These are phyloP conservation scores for Tachysurus vachellii DNA, from an alignment of 2,113 vertebrate species.

Conservation along the genomic window DNA sequence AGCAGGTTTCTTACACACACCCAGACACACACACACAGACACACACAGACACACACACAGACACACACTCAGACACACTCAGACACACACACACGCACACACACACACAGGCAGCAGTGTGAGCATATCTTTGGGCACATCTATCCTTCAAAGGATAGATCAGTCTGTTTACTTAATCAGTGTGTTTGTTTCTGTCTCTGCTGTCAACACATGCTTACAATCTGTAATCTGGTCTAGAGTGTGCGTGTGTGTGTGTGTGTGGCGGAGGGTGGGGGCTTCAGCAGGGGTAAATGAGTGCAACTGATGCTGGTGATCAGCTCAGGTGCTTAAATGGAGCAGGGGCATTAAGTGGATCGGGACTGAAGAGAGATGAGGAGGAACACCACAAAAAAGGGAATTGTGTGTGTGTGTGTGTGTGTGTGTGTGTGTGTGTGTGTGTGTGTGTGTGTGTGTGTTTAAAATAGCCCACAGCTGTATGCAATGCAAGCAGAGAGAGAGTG, in stretches of 20 bases:
- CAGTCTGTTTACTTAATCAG: background rate
- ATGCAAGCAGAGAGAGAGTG: slow-evolving; percentile 2
- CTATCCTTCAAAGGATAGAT: background rate
- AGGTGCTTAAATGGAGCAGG: background rate
- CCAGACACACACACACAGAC: background rate
- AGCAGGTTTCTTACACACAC: too few relatives aligned
- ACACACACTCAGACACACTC: background rate
- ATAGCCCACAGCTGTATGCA: background rate
- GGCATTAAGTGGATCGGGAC: background rate
- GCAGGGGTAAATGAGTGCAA: background rate
- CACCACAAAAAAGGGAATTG: background rate
- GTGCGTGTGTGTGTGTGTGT: background rate
- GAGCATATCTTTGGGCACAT: background rate
- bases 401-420: background rate
- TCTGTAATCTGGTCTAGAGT: background rate
- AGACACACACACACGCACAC: background rate
- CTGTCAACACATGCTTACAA: slow-evolving; percentile 12
- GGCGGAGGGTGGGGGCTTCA: background rate
- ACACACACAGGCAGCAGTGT: background rate
- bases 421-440: background rate
- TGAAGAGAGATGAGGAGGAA: background rate
- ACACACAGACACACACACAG: background rate
- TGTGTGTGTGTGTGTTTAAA: background rate
- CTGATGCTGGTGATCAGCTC: background rate
- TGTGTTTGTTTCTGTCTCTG: background rate